phyloP scores from a whole-genome alignment of 2,113 vertebrate species.

The Todiramphus saurophagus region DNA sequence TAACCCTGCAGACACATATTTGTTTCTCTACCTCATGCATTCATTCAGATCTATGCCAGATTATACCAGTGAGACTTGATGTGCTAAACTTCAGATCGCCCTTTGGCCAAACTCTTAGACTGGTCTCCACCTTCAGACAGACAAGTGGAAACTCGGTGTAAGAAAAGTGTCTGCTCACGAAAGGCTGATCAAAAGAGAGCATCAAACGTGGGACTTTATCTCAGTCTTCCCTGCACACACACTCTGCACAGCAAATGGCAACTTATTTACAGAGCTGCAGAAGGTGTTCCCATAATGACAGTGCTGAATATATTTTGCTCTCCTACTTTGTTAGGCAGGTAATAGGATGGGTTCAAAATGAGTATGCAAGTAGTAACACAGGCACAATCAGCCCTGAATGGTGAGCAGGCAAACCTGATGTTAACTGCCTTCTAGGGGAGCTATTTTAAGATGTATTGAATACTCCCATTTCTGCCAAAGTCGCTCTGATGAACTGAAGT shows the following conservation, averaged over 20 bases:
- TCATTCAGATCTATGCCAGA: neutral
- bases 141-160: neutral
- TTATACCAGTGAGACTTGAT: neutral
- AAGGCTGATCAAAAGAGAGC: neutral
- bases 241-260: neutral
- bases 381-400: neutral
- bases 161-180: neutral
- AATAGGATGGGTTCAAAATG: neutral
- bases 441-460: neutral
- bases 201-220: neutral
- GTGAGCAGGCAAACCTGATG: neutral
- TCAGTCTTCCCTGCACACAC: neutral
- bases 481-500: neutral
- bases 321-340: neutral
- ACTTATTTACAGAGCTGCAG: neutral
- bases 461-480: constrained; percentile 3
- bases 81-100: neutral
- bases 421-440: constrained; percentile 10
- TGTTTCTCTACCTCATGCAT: neutral
- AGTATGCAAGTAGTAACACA: neutral
- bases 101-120: neutral
- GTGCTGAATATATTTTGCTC: neutral
- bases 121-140: neutral
- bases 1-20: neutral
- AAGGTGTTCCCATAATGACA: neutral